Conservation (phyloP, 1,140 invertebrate genomes). For the Uloborus diversus region DNA sequence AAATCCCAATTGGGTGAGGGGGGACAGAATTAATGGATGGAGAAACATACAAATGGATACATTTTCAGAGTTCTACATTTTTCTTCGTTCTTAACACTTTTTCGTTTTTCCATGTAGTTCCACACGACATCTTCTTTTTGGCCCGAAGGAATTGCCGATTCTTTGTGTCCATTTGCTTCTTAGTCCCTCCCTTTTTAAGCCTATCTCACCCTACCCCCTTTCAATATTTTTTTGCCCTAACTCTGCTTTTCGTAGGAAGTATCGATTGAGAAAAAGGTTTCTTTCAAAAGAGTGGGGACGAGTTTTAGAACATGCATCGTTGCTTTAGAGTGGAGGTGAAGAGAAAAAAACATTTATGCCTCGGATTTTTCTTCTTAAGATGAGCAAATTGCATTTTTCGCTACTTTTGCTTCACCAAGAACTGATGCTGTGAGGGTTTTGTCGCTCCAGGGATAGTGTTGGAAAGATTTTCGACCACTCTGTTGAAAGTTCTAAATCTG, state of each 20-base stretch:
- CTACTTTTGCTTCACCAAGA: background rate
- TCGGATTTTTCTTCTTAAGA: slow-evolving; percentile 4
- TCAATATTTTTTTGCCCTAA: background rate
- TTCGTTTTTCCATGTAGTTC: background rate
- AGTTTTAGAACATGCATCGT: slow-evolving; percentile 3
- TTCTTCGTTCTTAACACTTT: slow-evolving; percentile 30
- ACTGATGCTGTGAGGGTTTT: slow-evolving; percentile 1
- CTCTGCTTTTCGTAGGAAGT: slow-evolving; percentile 11
- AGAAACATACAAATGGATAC: slow-evolving; percentile 49
- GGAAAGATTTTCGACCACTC: slow-evolving; percentile 21
- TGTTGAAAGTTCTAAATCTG: background rate
- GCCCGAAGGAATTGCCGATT: slow-evolving; percentile 33
- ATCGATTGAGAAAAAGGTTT: background rate
- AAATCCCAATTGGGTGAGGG: slow-evolving; percentile 1
- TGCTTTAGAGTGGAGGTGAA: background rate
- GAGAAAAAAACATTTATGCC: slow-evolving; percentile 30
- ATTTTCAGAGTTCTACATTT: slow-evolving; percentile 13
- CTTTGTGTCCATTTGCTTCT: slow-evolving; percentile 46
- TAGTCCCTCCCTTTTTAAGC: slow-evolving; percentile 12
- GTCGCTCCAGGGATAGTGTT: background rate
- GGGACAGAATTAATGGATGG: slow-evolving; percentile 30
- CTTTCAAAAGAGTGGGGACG: background rate
- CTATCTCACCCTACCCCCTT: background rate
- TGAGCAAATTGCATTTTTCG: slow-evolving; percentile 7
- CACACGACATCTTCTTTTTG: background rate